Evolutionary conservation across 2,113 vertebrate genomes (phyloP).

Genomic region (Lepisosteus oculatus): DNA sequence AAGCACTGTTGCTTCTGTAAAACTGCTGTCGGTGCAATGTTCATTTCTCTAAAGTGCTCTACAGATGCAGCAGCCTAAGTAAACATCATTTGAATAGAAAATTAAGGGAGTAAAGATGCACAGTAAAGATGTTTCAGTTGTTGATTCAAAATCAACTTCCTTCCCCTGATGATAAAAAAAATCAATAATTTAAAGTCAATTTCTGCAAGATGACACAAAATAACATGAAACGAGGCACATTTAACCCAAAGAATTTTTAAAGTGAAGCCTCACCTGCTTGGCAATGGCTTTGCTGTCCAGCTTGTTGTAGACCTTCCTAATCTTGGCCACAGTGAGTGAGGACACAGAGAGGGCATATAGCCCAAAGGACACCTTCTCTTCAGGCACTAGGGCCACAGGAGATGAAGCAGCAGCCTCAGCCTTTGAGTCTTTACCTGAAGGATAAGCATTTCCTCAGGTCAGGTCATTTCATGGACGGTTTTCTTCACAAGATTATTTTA

Average conservation of each 20-base stretch:
- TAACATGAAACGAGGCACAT: too few species aligned
- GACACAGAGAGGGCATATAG: slow-evolving; percentile 88
- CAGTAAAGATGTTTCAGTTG: too few species aligned
- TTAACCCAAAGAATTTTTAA: slow-evolving; percentile 21
- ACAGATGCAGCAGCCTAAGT: too few species aligned
- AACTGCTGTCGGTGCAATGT: neutral
- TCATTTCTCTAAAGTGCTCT: too few species aligned
- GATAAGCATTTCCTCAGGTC: neutral
- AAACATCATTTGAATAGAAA: too few species aligned
- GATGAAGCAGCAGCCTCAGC: slow-evolving; percentile 71
- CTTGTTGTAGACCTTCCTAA: slow-evolving; percentile 95
- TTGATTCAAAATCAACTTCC: too few species aligned
- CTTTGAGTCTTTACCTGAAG: slow-evolving; percentile 91
- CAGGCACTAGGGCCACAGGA: slow-evolving; percentile 82
- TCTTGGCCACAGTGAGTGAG: slow-evolving; percentile 89
- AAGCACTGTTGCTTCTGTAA: neutral
- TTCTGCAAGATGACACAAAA: too few species aligned
- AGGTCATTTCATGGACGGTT: too few species aligned
- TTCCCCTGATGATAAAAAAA: too few species aligned
- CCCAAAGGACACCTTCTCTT: slow-evolving; percentile 96
- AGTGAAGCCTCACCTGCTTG: slow-evolving; percentile 79
- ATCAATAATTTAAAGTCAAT: too few species aligned
- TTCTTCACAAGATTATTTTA: too few species aligned
- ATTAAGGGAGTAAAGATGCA: too few species aligned
- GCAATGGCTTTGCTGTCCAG: slow-evolving; percentile 97